Evolutionary conservation across 2,113 vertebrate species (phyloP), one percentile per base, ranked within the genome.

Genomic region (Terrapene triunguis): DNA sequence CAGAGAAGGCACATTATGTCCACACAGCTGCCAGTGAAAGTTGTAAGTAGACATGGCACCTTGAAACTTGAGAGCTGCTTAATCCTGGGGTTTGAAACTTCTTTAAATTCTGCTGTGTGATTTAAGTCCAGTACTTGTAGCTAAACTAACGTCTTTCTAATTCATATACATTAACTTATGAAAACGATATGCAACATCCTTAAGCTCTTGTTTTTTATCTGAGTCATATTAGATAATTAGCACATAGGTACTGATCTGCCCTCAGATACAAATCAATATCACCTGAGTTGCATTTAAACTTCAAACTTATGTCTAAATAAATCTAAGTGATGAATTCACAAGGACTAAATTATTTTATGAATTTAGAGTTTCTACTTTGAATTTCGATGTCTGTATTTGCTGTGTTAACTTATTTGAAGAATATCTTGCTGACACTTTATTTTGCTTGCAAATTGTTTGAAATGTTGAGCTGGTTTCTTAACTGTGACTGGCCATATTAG

Each of bases 391-490:
- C 85, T 95, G 85, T 91, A 90, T 89, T 96, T 96, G 50, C 50
- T 86, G 22, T 87, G 88, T 44, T 35, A 85, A 29, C 53, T 94
- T 91, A 57, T 94, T 91, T 93, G 88, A 94, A 95, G 84, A 83
- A 53, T 83, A 91, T 81, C 57, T 90, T 42, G 27, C 44, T 91
- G n/a, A 84, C 91, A 16, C 53, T 94, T 9, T 48, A 47, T 74
- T 21, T 89, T 78, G 35, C 82, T 92, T 92, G 65, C 82, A 96
- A 92, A 94, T 72, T 96, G 92, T 91, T 92, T 96, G 91, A 82
- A 65, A 81, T 93, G 91, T 91, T 47, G 74, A 91, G 44, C n/a
- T 89, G 76, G n/a, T 82, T 17, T 53, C 92, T 97, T 91, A 13
- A 0, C 92, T 94, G 57, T 92, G 86, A 42, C 24, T 91, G 89